Base-by-base conservation (phyloP, 30 jellyfish, hydroid and myxozoan species). In the Pelagia noctiluca region DNA sequence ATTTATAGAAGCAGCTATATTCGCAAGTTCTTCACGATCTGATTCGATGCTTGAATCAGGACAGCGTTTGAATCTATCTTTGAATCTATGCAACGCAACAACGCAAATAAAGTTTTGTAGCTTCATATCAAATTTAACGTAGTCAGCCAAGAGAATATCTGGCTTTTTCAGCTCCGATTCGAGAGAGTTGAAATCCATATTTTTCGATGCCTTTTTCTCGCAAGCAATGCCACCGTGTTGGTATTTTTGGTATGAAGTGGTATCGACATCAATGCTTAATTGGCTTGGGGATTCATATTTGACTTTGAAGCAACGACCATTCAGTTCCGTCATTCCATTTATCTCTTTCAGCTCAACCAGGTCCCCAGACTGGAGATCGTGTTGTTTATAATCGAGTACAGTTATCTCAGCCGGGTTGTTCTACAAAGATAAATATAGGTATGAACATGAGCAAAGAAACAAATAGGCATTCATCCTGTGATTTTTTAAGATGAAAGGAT, bases 281-380 rank as follows among this genome's bases (percentile, higher is more conserved):
- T 75, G 23, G 75, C 74, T 54, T n/a, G 97, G 87, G 2, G 92
- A 66, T 12, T 67, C 61, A 81, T 46, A 78, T 21, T 87, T 24
- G 33, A 87, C 85, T 11, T 25, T 30, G 52, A 71, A 82, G 18
- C 78, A 5, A 29, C 31, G 82, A 4, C 87, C 91, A 61, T 92
- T 92, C 38, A 92, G 60, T 35, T 73, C 88, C 19, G 88, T 69
- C 98, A 92, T 85, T 26, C 98, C 98, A 18, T 76, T 86, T 46
- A 92, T 82, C 32, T 85, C 96, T 30, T 72, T 80, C 37, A 92
- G 54, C 35, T 50, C 34, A 36, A 92, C 85, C 12, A 23, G 33
- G 71, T 86, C 96, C 11, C 86, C 96, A 7, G 91, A 47, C 46
- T 80, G 84, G 52, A 92, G 76, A 1, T 86, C 80, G 70, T 92